phyloP scores from a whole-genome alignment of 2,797 vertebrate genomes.

The Melanotaenia boesemani region DNA sequence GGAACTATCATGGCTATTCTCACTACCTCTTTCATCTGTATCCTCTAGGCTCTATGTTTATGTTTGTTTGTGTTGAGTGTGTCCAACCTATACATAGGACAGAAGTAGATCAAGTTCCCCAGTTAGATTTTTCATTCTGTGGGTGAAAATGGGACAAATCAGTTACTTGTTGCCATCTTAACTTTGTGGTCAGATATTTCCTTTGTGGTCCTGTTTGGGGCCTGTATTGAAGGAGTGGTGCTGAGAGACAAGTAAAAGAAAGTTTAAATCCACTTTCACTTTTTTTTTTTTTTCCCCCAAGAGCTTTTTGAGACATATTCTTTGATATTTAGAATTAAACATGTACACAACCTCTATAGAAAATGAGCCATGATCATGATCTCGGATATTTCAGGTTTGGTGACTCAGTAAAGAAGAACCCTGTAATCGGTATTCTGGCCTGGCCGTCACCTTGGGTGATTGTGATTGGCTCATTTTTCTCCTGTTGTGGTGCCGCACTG shows the following conservation, averaged over 20 bases:
- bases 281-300: not conserved
- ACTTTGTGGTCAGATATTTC: conserved; percentile 87
- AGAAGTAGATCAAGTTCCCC: not conserved
- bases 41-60: conserved; percentile 75
- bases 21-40: conserved; percentile 96
- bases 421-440: conserved; percentile 91
- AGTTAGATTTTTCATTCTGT: not conserved
- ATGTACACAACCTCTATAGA: no score
- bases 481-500: conserved; percentile 93
- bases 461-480: conserved; percentile 97
- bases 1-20: conserved; percentile 95
- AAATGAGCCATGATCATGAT: not conserved
- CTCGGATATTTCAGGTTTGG: conserved; percentile 84
- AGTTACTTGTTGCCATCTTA: conserved; percentile 73
- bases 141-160: not conserved
- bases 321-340: not conserved
- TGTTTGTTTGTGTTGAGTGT: not conserved
- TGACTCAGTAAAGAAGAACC: conserved; percentile 88
- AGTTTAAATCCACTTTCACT: not conserved
- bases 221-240: conserved; percentile 94
- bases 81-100: not conserved
- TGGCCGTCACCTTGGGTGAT: conserved; percentile 98
- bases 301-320: not conserved
- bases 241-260: conserved; percentile 93
- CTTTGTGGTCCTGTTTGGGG: conserved; percentile 92